Evolutionary conservation across 2,888 invertebrate genomes (phyloP), one percentile per base, ranked within the genome.

Genomic region (Pemphredon lugubris): DNA sequence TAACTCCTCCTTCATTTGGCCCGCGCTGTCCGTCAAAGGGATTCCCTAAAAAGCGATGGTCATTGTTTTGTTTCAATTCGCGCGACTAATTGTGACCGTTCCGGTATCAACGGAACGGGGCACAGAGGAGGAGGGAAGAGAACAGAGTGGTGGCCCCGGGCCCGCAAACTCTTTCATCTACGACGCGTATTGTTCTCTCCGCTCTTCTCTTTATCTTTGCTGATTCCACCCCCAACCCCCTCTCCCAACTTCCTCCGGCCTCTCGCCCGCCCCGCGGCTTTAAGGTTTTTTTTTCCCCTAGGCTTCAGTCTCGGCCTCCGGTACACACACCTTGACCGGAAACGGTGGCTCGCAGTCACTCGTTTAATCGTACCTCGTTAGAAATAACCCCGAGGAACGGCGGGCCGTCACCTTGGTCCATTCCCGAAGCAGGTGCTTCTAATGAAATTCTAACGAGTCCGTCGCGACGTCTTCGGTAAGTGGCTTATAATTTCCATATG

Each of bases 151-250:
- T 77, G 71, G 81, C 82, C 80, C 68, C 69, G 70, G 82, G 83
- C 81, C 61, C 73, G 70, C 64, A 79, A 81, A 83, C 83, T 83
- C 85, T 87, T 85, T 86, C 85, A 87, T 86, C 81, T 83, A 79
- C 75, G 76, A 82, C 73, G n/a, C n/a, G 78, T 75, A 85, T 84
- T 84, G 82, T 82, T 83, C 80, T 75, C 55, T n/a, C n/a, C n/a
- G n/a, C 39, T 40, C 23, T 23, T 6, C 40, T 45, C n/a, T 40
- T 18, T 42, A 26, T 26, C 7, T 26, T 30, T 13, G 11, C 14
- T 30, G n/a, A n/a, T 45, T 21, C 21, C 32, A 26, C 7, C 26
- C 3, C 26, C 7, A 3, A 4, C 34, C 34, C n/a, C 11, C 1
- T 30, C 32, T n/a, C n/a, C 34, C 40, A 32, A 3, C 11, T 13